These are phyloP conservation scores for Pachyuromys duprasi DNA, from an alignment of 2,797 vertebrate genomes.

Conservation along the genomic window DNA sequence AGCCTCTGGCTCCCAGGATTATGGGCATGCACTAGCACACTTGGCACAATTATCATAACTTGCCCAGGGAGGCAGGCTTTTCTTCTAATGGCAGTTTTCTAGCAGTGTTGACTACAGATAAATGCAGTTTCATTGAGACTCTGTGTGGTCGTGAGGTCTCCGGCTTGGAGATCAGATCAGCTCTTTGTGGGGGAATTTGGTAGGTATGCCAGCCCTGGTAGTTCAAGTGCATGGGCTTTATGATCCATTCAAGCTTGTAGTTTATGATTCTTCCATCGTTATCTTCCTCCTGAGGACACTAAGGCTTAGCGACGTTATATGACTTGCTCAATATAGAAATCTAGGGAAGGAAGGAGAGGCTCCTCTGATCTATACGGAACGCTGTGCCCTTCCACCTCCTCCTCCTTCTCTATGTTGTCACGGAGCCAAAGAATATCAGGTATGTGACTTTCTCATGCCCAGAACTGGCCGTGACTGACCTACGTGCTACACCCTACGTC, in stretches of 20 bases:
- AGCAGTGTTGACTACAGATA: not conserved
- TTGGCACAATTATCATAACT: not conserved
- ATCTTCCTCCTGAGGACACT: conserved; percentile 26
- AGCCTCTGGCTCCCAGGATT: not conserved
- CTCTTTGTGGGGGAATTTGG: not conserved
- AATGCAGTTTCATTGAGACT: not conserved
- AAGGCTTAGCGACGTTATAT: conserved; percentile 39
- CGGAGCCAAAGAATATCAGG: not conserved
- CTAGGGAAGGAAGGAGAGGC: not conserved
- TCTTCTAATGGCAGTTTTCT: not conserved
- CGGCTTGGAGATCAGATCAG: not conserved
- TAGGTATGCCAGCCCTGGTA: not conserved
- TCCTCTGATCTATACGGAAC: not conserved
- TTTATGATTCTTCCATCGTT: conserved; percentile 46
- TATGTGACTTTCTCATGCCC: not conserved
- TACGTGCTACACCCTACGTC: not conserved
- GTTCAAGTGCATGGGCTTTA: conserved; percentile 29
- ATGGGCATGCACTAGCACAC: not conserved
- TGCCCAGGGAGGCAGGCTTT: not conserved
- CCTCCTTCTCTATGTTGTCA: not conserved
- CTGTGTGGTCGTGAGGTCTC: not conserved
- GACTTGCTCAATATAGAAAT: conserved; percentile 13
- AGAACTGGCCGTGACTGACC: not conserved
- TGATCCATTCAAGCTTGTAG: not conserved
- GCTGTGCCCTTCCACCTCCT: not conserved